phyloP scores from a whole-genome alignment of 2,113 vertebrate genomes.

The Syngnathus floridae region DNA sequence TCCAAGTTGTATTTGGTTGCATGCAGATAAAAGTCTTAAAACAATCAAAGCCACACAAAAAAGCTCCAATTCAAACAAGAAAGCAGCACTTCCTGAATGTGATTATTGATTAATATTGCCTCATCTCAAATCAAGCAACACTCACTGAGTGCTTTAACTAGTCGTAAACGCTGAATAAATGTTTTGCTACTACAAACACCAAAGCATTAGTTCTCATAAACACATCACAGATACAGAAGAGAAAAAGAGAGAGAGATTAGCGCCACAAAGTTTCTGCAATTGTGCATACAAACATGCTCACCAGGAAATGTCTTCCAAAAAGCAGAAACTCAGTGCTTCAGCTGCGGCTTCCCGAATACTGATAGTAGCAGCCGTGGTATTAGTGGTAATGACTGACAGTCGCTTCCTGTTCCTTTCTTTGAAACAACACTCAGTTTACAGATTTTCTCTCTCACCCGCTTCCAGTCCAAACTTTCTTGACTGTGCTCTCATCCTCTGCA shows the following conservation, averaged over 20 bases:
- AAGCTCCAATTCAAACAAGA: neutral
- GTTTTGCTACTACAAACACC: neutral
- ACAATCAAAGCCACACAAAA: neutral
- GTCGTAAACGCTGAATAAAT: conserved; percentile 1
- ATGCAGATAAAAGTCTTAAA: neutral
- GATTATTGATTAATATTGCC: neutral
- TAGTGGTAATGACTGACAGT: conserved; percentile 20
- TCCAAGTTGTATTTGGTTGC: neutral
- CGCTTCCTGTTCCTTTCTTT: conserved; percentile 54
- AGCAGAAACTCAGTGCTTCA: conserved; percentile 35
- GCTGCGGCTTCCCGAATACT: neutral
- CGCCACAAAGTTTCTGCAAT: conserved; percentile 2
- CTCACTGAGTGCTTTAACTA: neutral
- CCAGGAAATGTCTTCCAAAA: conserved; percentile 42
- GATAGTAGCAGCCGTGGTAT: neutral
- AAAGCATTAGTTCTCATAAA: neutral
- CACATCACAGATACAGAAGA: neutral
- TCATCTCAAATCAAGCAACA: neutral
- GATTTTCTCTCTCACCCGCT: conserved; percentile 7
- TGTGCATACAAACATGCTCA: conserved; percentile 35
- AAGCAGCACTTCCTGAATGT: neutral
- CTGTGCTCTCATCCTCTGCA: conserved; percentile 13
- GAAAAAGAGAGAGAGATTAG: neutral
- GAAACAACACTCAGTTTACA: conserved; percentile 22
- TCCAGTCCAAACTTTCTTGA: conserved; percentile 7